Conservation (phyloP, 1,140 invertebrate genomes). For the Sarcophaga bullata region DNA sequence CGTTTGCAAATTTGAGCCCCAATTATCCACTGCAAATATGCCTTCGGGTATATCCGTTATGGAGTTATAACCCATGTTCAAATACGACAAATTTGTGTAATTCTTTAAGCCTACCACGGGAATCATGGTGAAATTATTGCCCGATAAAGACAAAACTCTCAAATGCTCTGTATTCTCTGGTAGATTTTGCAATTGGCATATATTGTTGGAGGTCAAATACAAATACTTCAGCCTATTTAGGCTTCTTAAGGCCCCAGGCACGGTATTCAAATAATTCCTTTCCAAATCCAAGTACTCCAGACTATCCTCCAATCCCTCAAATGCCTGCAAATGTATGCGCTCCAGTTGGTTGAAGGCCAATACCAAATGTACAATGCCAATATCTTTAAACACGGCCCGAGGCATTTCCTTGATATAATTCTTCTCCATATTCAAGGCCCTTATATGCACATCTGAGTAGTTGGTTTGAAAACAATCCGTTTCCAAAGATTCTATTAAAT, state of each 20-base stretch:
- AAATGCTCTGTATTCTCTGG: conserved; percentile 69
- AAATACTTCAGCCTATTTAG: conserved; percentile 79
- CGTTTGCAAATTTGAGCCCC: conserved; percentile 84
- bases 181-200: conserved; percentile 68
- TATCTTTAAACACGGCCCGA: conserved; percentile 73
- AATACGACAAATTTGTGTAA: conserved; percentile 77
- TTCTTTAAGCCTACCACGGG: conserved; percentile 75
- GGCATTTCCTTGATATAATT: conserved; percentile 71
- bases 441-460: conserved; percentile 73
- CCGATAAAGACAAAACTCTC: conserved; percentile 81
- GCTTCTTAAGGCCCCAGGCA: conserved; percentile 76
- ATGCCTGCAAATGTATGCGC: conserved; percentile 75
- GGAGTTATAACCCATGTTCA: conserved; percentile 89
- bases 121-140: conserved; percentile 79
- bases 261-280: conserved; percentile 76
- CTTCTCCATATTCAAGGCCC: conserved; percentile 83
- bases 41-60: conserved; percentile 78
- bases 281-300: conserved; percentile 87
- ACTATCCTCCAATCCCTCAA: conserved; percentile 75
- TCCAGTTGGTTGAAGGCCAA: conserved; percentile 81
- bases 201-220: conserved; percentile 84
- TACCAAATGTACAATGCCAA: conserved; percentile 78
- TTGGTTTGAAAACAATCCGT: conserved; percentile 71
- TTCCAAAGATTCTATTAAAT: conserved; percentile 74
- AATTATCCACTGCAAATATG: conserved; percentile 76